phyloP scores from a whole-genome alignment of 2,113 vertebrate genomes.

The Callithrix jacchus region DNA sequence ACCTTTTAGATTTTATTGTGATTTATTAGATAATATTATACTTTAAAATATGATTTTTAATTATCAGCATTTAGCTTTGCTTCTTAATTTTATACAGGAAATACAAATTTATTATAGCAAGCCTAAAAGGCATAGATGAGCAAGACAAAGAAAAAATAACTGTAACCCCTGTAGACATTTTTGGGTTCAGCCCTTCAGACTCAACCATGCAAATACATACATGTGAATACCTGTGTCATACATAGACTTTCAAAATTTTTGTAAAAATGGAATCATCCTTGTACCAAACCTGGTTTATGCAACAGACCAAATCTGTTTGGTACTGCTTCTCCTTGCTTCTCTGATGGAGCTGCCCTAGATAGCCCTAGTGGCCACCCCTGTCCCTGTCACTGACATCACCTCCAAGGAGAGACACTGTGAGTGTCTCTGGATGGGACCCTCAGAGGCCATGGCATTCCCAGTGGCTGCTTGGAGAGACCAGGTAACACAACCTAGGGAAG shows the following conservation, averaged over 20 bases:
- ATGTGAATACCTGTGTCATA: neutral
- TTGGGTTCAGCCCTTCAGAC: neutral
- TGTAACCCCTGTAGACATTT: neutral
- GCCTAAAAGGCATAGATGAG: neutral
- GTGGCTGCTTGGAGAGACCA: neutral
- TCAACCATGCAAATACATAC: neutral
- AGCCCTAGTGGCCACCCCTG: neutral
- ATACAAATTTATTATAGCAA: neutral
- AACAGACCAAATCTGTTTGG: neutral
- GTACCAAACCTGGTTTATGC: neutral
- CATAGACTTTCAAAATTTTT: neutral
- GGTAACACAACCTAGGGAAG: neutral
- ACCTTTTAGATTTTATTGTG: neutral
- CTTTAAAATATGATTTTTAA: slow-evolving; percentile 1
- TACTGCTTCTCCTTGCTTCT: neutral
- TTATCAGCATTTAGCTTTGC: neutral
- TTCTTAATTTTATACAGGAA: neutral
- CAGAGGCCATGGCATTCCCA: neutral
- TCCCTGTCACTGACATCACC: too few species aligned
- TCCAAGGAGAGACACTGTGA: neutral
- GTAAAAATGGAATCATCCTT: neutral
- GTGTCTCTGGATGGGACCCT: neutral
- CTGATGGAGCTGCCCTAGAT: neutral
- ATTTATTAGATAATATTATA: neutral
- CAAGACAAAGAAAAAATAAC: neutral